These are phyloP conservation scores for Poecilobothrus nobilitatus DNA, from an alignment of 2,888 invertebrate genomes.

Conservation along the genomic window DNA sequence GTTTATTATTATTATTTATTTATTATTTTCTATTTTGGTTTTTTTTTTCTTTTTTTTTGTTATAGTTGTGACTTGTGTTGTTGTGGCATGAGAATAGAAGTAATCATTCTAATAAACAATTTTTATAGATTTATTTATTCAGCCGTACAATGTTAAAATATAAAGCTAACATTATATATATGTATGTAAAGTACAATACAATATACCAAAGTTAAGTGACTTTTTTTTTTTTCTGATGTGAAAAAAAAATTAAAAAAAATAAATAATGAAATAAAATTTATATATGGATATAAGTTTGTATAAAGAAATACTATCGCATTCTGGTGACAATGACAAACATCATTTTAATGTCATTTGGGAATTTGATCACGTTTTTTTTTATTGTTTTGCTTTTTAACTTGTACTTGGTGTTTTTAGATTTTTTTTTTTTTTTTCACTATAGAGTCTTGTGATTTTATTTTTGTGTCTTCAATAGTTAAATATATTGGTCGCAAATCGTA, in stretches of 20 bases:
- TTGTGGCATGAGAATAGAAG: neutral
- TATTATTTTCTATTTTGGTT: too few relatives aligned
- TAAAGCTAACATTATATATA: neutral
- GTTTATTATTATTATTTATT: too few relatives aligned
- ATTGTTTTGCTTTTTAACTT: neutral
- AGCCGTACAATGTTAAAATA: neutral
- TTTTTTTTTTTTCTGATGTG: too few relatives aligned
- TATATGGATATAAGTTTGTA: too few relatives aligned
- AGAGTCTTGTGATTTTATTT: neutral
- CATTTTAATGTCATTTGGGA: slow-evolving; percentile 4
- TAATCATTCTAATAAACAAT: neutral
- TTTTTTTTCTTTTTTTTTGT: too few relatives aligned
- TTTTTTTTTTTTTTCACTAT: neutral
- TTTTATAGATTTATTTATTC: slow-evolving; percentile 6
- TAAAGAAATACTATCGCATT: neutral
- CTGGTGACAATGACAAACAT: neutral
- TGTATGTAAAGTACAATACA: too few relatives aligned
- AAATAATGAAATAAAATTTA: neutral
- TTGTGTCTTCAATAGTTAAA: neutral
- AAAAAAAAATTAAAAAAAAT: neutral
- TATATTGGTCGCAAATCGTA: neutral
- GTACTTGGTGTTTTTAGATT: neutral
- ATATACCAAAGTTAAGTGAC: too few relatives aligned
- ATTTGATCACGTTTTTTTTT: slow-evolving; percentile 6
- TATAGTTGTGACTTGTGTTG: neutral